Conservation (phyloP, 2,888 invertebrate species). For the Agonopterix heracliana region DNA sequence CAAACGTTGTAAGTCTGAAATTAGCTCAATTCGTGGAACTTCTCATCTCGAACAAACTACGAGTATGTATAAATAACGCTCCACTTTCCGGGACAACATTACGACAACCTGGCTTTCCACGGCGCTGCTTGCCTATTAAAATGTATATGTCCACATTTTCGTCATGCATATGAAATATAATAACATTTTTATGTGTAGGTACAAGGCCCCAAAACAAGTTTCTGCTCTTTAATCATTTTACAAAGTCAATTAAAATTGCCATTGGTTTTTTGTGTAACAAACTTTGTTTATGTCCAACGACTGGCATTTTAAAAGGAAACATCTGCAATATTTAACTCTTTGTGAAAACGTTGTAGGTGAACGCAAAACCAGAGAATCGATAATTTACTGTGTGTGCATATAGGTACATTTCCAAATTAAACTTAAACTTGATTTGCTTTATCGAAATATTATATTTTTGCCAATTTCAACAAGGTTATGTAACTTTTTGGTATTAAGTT, state of each 20-base stretch:
- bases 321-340: no score
- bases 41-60: no score
- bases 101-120: conserved; percentile 9
- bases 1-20: background rate
- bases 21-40: no score
- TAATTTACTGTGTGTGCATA: no score
- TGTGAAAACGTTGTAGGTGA: no score
- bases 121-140: conserved; percentile 3
- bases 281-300: background rate
- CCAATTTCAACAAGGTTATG: no score
- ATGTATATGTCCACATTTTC: conserved; percentile 7
- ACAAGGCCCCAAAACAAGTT: background rate
- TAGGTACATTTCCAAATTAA: no score
- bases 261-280: background rate
- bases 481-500: no score
- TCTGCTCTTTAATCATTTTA: background rate
- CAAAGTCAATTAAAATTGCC: background rate
- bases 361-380: no score
- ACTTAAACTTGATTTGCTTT: no score
- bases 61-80: conserved; percentile 6
- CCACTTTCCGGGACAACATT: conserved; percentile 15
- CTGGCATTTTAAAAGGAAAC: no score
- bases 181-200: background rate
- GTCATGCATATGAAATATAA: background rate
- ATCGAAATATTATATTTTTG: no score